These are phyloP conservation scores for Aptenodytes patagonicus DNA, from an alignment of 2,113 vertebrate genomes.

Conservation along the genomic window DNA sequence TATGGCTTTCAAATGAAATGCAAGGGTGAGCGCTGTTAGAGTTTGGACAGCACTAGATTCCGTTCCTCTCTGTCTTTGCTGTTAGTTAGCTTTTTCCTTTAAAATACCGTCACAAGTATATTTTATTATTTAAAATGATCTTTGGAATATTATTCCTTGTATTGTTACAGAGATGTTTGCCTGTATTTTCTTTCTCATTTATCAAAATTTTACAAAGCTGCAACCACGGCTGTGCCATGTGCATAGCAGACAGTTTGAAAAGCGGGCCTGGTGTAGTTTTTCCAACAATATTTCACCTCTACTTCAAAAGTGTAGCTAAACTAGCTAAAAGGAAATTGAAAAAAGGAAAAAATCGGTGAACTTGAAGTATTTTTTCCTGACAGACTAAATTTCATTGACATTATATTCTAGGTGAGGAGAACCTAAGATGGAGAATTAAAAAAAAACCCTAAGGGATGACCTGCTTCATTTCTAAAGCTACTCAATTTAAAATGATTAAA, in stretches of 20 bases:
- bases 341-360: neutral
- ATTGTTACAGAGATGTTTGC: neutral
- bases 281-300: conserved; percentile 38
- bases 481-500: neutral
- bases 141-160: neutral
- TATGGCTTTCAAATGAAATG: neutral
- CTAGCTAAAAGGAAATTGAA: conserved; percentile 26
- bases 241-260: neutral
- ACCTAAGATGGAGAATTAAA: neutral
- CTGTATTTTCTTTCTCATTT: conserved; percentile 35
- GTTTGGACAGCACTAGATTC: neutral
- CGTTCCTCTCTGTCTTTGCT: neutral
- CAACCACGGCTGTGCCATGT: neutral
- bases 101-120: neutral
- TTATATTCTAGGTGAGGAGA: neutral
- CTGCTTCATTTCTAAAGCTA: conserved; percentile 1
- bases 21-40: neutral
- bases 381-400: neutral
- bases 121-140: conserved; percentile 43
- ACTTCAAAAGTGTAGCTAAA: neutral
- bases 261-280: conserved; percentile 39
- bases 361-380: neutral
- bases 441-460: neutral
- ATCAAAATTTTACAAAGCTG: conserved; percentile 26
- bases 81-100: conserved; percentile 2